Evolutionary conservation across 2,113 vertebrate species (phyloP), one percentile per base, ranked within the genome.

Genomic region (Bettongia penicillata): DNA sequence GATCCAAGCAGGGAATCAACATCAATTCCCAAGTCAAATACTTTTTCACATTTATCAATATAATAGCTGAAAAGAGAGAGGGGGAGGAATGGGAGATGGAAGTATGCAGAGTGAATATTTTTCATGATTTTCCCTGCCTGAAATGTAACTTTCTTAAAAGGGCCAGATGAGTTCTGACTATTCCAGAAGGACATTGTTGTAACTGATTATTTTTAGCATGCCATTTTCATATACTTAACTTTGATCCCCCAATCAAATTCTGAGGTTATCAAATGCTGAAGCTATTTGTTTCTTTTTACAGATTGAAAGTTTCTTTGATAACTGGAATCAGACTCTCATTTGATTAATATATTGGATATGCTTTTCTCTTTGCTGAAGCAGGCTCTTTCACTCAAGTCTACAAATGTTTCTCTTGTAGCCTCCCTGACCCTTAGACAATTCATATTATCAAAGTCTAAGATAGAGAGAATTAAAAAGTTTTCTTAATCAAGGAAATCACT

Each of bases 1-100:
- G 98, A 52, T 0, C 98, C 94, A 0, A 97, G 96, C 90, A 99
- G 91, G 3, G 98, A 95, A 19, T n/a, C 0, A 0, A 8, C 52
- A 23, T 53, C 94, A 37, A 97, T 97, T 19, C 95, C 98, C 77
- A 98, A 47, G 2, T 96, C 98, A 94, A 97, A 99, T 51, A 98
- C 98, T 91, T 98, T 98, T 91, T 95, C 95, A 93, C 95, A 98
- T 96, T 91, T 95, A 84, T 98, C 97, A 95, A 98, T 91, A 0
- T 98, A 97, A 97, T 98, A 98, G 37, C 97, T 98, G 90, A 57
- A 96, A 53, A 0, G 84, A 95, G 93, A 93, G 16, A 14, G 89
- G 19, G 49, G 8, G n/a, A 57, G 19, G 5, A 12, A 89, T 22
- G 12, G 19, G 89, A 47, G 5, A 48, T 10, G 3, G 89, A 9